phyloP scores from a whole-genome alignment of 2,888 invertebrate genomes.

The Gortyna flavago region DNA sequence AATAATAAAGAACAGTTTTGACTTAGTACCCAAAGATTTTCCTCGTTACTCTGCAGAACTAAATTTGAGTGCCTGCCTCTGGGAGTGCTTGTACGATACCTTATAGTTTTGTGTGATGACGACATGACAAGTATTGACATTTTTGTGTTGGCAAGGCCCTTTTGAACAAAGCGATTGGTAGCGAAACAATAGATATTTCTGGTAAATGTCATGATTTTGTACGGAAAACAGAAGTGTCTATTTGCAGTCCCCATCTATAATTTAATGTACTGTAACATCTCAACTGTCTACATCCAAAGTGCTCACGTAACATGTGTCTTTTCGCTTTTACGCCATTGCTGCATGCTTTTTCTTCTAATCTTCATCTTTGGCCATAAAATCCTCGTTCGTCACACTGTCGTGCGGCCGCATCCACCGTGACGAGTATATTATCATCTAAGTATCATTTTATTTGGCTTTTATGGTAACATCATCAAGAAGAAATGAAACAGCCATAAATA shows the following conservation, averaged over 20 bases:
- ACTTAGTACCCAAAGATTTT: neutral
- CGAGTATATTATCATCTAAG: slow-evolving; percentile 48
- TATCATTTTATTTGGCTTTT: slow-evolving; percentile 49
- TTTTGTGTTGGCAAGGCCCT: neutral
- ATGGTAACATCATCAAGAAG: slow-evolving; percentile 42
- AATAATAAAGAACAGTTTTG: slow-evolving; percentile 8
- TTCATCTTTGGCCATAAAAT: slow-evolving; percentile 63
- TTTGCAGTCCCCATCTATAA: neutral
- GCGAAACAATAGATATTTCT: neutral
- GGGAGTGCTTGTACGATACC: neutral
- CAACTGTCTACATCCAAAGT: slow-evolving; percentile 26
- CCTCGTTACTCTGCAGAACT: neutral
- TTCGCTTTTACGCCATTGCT: slow-evolving; percentile 62
- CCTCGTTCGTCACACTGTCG: slow-evolving; percentile 68
- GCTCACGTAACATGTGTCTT: slow-evolving; percentile 63
- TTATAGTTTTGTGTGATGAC: neutral
- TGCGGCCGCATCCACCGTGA: slow-evolving; percentile 51
- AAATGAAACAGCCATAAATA: slow-evolving; percentile 35
- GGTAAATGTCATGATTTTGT: neutral
- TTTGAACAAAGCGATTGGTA: neutral
- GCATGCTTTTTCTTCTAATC: slow-evolving; percentile 59
- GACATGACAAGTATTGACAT: neutral
- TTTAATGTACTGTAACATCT: slow-evolving; percentile 16
- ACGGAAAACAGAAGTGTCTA: neutral
- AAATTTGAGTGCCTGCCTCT: neutral